Conservation (phyloP, 1,140 invertebrate species). For the Monochamus saltuarius region DNA sequence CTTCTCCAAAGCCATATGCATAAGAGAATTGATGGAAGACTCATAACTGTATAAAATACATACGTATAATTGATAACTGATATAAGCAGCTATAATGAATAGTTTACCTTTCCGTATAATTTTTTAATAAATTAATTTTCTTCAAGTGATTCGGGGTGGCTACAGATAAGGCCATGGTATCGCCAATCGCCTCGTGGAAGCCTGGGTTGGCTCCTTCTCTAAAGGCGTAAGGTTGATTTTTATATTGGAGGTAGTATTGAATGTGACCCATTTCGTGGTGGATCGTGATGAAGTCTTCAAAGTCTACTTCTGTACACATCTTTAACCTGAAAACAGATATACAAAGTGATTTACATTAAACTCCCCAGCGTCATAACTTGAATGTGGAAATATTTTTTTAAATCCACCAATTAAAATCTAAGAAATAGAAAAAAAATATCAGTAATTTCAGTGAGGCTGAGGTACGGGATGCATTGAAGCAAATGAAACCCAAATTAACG, state of each 20-base stretch:
- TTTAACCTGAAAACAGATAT: conserved; percentile 72
- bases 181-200: conserved; percentile 90
- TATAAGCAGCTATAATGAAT: conserved; percentile 48
- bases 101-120: conserved; percentile 50
- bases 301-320: conserved; percentile 76
- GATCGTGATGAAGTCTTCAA: conserved; percentile 71
- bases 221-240: conserved; percentile 69
- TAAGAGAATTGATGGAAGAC: not conserved
- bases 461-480: too few relatives aligned
- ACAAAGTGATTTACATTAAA: too few relatives aligned
- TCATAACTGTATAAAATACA: not conserved
- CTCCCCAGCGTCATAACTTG: too few relatives aligned
- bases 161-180: conserved; percentile 80
- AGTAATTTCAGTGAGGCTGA: too few relatives aligned
- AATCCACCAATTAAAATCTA: too few relatives aligned
- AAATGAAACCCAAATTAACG: too few relatives aligned
- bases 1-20: conserved; percentile 71
- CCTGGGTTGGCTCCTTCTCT: conserved; percentile 80
- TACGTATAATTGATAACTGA: not conserved
- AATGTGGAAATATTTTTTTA: too few relatives aligned
- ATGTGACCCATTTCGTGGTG: conserved; percentile 90
- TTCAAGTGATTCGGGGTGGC: conserved; percentile 76
- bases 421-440: too few relatives aligned
- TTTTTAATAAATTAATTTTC: conserved; percentile 68
- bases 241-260: conserved; percentile 85